Evolutionary conservation across 2,113 vertebrate genomes (phyloP).

Genomic region (Anhinga anhinga): DNA sequence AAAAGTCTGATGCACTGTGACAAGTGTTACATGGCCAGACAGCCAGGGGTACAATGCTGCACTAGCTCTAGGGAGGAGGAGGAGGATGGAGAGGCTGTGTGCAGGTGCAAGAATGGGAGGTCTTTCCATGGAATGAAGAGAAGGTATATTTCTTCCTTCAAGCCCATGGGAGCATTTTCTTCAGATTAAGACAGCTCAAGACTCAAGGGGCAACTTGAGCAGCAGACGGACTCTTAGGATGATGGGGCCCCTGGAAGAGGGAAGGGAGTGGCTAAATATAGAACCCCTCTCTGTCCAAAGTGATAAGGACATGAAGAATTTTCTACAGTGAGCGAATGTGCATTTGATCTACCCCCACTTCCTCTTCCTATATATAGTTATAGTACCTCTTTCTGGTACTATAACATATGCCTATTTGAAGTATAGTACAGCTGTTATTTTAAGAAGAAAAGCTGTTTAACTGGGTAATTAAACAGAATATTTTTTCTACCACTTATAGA

Average conservation of each 20-base stretch:
- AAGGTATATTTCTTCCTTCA: not conserved
- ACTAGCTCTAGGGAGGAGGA: not conserved
- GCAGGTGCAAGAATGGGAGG: not conserved
- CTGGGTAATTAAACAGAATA: conserved; percentile 44
- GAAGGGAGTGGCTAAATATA: not conserved
- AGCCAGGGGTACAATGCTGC: not conserved
- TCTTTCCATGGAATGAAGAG: not conserved
- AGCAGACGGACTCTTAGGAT: not conserved
- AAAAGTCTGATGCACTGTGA: fast-evolving
- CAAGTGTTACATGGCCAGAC: not conserved
- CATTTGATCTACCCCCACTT: not conserved
- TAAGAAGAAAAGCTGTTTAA: conserved; percentile 47
- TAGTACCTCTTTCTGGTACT: conserved; percentile 11
- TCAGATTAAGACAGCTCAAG: not conserved
- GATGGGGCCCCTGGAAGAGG: not conserved
- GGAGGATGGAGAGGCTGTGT: not conserved
- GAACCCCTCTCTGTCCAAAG: not conserved
- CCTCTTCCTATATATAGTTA: not conserved
- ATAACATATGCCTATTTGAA: conserved; percentile 15
- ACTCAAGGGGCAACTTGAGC: not conserved
- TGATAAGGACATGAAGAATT: not conserved
- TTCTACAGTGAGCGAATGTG: not conserved
- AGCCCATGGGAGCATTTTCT: not conserved
- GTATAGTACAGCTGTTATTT: conserved; percentile 29
- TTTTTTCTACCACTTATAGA: conserved; percentile 28